Conservation (phyloP, 2,113 vertebrate genomes). For the Neotoma lepida region DNA sequence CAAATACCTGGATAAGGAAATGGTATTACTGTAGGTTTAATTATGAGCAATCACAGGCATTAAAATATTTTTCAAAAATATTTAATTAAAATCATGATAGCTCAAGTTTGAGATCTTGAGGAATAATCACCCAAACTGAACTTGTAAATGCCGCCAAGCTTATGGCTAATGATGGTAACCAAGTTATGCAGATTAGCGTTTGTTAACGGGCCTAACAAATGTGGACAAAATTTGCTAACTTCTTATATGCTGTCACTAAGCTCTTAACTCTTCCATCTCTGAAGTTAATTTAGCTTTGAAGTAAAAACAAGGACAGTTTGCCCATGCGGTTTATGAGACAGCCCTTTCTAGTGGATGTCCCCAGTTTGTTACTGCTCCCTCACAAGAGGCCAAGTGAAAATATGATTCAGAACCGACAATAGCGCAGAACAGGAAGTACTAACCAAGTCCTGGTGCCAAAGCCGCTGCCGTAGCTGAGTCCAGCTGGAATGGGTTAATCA, state of each 20-base stretch:
- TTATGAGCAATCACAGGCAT: slow-evolving; percentile 58
- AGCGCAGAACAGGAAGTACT: slow-evolving; percentile 80
- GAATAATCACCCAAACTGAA: neutral
- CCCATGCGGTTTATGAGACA: neutral
- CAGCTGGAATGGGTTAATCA: slow-evolving; percentile 98
- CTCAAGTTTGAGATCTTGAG: slow-evolving; percentile 16
- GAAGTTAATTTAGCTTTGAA: slow-evolving; percentile 15
- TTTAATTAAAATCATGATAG: neutral
- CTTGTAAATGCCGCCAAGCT: slow-evolving; percentile 2
- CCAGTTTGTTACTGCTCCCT: neutral
- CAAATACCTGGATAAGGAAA: slow-evolving; percentile 79
- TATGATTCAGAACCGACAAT: slow-evolving; percentile 26
- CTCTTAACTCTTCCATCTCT: slow-evolving; percentile 30
- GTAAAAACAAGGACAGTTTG: neutral
- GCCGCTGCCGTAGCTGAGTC: slow-evolving; percentile 94
- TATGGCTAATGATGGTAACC: too few species aligned
- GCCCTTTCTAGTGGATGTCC: slow-evolving; percentile 26
- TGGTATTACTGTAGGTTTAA: slow-evolving; percentile 46
- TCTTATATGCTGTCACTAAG: neutral
- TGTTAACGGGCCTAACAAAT: slow-evolving; percentile 57
- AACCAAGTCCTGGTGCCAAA: slow-evolving; percentile 95
- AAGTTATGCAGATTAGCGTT: slow-evolving; percentile 67
- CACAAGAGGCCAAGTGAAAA: neutral
- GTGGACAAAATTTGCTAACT: slow-evolving; percentile 71
- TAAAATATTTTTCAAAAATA: slow-evolving; percentile 41